These are phyloP conservation scores for Branchinecta lynchi DNA, from an alignment of 1,140 invertebrate genomes.

Conservation along the genomic window DNA sequence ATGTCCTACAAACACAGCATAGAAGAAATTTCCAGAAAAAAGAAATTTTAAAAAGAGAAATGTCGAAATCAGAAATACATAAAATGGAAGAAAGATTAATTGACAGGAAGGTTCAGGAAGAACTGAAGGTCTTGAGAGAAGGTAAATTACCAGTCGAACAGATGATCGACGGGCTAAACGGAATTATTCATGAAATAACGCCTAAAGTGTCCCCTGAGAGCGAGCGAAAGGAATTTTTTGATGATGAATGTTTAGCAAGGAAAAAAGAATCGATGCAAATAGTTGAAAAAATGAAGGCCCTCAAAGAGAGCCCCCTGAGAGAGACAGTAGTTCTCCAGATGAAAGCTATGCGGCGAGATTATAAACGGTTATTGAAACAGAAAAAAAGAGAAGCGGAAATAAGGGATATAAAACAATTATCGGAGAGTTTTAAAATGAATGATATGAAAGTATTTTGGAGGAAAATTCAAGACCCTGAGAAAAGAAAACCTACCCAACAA, in stretches of 20 bases:
- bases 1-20: too few relatives aligned
- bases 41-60: conserved; percentile 11
- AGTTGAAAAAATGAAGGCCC: conserved; percentile 3
- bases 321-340: conserved; percentile 6
- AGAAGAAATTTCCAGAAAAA: background rate
- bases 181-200: conserved; percentile 12
- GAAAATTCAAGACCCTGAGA: conserved; percentile 9
- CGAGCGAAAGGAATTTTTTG: conserved; percentile 2
- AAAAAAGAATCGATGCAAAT: conserved; percentile 1
- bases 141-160: conserved; percentile 8
- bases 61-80: conserved; percentile 7
- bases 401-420: conserved; percentile 6
- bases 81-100: conserved; percentile 10
- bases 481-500: conserved; percentile 11
- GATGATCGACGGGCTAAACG: conserved; percentile 8
- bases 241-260: conserved; percentile 1
- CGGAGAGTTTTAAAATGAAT: conserved; percentile 11
- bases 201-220: conserved; percentile 11
- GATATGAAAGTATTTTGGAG: conserved; percentile 7
- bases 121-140: background rate
- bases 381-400: conserved; percentile 11
- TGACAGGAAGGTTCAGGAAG: background rate
- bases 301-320: background rate
- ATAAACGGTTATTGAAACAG: conserved; percentile 7
- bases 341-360: conserved; percentile 10